These are phyloP conservation scores for Rhipidura dahli DNA, from an alignment of 2,113 vertebrate species.

Conservation along the genomic window DNA sequence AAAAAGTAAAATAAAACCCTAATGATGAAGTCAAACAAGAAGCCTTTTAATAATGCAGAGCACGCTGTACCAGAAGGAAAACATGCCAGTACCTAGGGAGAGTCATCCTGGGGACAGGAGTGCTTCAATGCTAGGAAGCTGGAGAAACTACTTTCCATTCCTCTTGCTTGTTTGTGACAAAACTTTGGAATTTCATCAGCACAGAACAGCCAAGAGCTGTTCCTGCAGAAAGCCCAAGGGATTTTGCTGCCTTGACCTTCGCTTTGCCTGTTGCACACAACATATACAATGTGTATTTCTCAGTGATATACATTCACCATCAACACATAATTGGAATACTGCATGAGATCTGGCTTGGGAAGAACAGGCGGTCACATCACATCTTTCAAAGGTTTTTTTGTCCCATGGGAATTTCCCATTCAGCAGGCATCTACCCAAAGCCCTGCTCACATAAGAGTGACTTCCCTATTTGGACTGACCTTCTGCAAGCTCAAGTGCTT, in stretches of 20 bases:
- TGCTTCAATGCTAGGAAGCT: neutral
- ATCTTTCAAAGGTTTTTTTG: neutral
- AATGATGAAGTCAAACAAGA: slow-evolving; percentile 59
- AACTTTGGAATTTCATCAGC: neutral
- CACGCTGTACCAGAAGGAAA: neutral
- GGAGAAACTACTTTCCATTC: neutral
- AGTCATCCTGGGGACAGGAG: slow-evolving; percentile 8
- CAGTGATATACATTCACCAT: neutral
- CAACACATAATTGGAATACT: neutral
- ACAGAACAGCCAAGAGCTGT: neutral
- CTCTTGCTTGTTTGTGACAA: neutral
- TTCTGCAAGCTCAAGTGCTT: neutral
- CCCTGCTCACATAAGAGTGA: neutral
- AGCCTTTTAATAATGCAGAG: slow-evolving; percentile 42
- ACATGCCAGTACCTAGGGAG: neutral
- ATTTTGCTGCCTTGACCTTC: neutral
- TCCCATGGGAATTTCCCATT: neutral
- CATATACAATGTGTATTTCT: neutral
- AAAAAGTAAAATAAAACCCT: slow-evolving; percentile 43
- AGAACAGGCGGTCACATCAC: neutral
- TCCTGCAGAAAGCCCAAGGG: neutral
- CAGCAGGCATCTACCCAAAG: neutral
- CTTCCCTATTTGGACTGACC: neutral
- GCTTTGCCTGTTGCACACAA: neutral
- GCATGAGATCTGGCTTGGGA: neutral